Base-by-base conservation (phyloP, 92 coral and sea anemone genomes). In the Galaxea fascicularis region DNA sequence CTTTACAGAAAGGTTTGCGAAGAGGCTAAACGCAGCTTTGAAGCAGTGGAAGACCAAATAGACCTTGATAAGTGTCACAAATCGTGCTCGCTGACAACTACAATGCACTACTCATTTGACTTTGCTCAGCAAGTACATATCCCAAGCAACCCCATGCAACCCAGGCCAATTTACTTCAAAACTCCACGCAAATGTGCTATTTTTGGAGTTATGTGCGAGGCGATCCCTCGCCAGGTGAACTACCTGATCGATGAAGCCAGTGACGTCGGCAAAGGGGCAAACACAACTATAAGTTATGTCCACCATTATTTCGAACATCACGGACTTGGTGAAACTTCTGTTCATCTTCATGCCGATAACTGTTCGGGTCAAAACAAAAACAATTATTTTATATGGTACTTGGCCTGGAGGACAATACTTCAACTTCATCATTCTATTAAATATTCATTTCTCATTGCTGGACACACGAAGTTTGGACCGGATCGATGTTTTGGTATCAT, bases 381-480 rank as follows among this genome's bases (percentile, higher is more conserved):
- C 79, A 85, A 85, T 65, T 86, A 17, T 14, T 82, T 82, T 47
- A 15, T 82, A 26, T 87, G 80, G 90, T 87, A 87, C 60, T 79
- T 86, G 25, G 86, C 86, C n/a, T 86, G 90, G 90, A 67, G 90
- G 45, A 63, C 67, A 11, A 31, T 63, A 24, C 71, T 31, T 49
- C 31, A 62, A 47, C 71, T 79, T 26, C 86, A 86, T 73, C 79
- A 54, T 16, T 25, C 68, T 49, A 56, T 86, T 79, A 71, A 45
- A 16, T 71, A 86, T 58, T 86, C 90, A 10, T 86, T 86, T 31
- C 53, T 86, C 8, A 70, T 86, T 21, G 83, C 90, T 41, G 87
- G 87, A 27, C 90, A 86, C 65, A 86, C 87, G 27, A 86, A 58
- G 56, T 87, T 80, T 59, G 82, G 74, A 45, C 91, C 87, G 12